phyloP scores from a whole-genome alignment of 2,797 vertebrate genomes.

The Luscinia luscinia region DNA sequence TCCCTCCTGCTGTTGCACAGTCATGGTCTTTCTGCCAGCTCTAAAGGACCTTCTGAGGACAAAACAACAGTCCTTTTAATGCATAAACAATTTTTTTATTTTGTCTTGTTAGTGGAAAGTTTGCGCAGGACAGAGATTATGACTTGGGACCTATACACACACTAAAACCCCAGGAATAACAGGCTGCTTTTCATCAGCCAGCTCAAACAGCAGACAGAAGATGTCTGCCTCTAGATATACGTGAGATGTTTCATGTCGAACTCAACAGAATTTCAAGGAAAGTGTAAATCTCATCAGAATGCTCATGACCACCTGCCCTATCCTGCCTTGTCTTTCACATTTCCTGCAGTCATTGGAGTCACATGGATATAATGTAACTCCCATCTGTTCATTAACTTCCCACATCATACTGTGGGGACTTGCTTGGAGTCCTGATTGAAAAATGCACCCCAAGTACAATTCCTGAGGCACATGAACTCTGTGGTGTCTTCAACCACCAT shows the following conservation, averaged over 20 bases:
- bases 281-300: background rate
- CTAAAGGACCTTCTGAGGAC: slow-evolving; percentile 31
- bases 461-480: fast-evolving
- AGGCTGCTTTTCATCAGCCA: background rate
- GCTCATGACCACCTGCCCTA: background rate
- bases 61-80: slow-evolving; percentile 38
- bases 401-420: background rate
- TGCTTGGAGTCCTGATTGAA: background rate
- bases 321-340: background rate
- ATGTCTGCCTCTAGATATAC: background rate
- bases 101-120: slow-evolving; percentile 32
- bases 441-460: background rate
- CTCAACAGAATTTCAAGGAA: background rate
- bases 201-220: background rate
- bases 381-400: background rate
- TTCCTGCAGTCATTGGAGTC: background rate
- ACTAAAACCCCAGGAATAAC: background rate
- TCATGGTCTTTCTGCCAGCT: background rate
- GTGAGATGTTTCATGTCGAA: background rate
- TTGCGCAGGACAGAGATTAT: background rate
- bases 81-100: slow-evolving; percentile 6
- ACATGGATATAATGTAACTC: background rate
- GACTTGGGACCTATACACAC: background rate
- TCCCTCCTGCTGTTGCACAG: slow-evolving; percentile 14
- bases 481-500: background rate